Percentiles rank a stretch among this genome's conserved stretches.
Conservation (phyloP, 1,140 invertebrate genomes). For the Phthorimaea operculella region DNA sequence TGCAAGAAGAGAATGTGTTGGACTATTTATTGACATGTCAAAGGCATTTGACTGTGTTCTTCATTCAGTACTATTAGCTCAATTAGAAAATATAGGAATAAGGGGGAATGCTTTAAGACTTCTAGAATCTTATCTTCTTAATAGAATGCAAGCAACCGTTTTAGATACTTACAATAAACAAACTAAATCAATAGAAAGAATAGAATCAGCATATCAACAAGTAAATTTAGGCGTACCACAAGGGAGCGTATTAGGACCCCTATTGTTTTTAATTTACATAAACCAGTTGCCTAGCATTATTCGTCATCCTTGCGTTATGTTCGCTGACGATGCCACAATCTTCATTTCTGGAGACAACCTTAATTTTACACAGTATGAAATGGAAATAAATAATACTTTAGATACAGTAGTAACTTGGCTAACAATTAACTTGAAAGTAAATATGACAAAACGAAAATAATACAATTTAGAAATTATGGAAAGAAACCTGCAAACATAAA, state of each 20-base stretch:
- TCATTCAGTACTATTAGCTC: neutral
- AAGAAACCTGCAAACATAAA: neutral
- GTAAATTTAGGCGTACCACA: neutral
- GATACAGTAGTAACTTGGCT: neutral
- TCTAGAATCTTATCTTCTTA: neutral
- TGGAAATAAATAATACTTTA: neutral
- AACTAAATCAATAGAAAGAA: neutral
- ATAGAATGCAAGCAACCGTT: neutral
- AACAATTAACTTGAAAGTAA: neutral
- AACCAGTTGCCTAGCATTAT: slow-evolving; percentile 5
- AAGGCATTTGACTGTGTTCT: slow-evolving; percentile 8
- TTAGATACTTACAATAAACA: neutral
- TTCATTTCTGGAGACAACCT: neutral
- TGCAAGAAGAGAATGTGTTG: too few species aligned
- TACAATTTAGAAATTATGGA: neutral
- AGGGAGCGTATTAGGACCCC: neutral
- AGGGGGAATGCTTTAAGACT: slow-evolving; percentile 3
- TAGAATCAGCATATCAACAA: neutral
- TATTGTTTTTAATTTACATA: slow-evolving; percentile 9
- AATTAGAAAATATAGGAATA: slow-evolving; percentile 3
- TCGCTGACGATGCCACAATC: slow-evolving; percentile 8
- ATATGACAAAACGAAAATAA: slow-evolving; percentile 1
- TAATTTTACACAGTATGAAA: neutral
- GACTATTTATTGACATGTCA: slow-evolving; percentile 7
- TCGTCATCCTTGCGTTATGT: slow-evolving; percentile 1